These are phyloP conservation scores for Chorisops tibialis DNA, from an alignment of 2,888 invertebrate species.

Conservation along the genomic window DNA sequence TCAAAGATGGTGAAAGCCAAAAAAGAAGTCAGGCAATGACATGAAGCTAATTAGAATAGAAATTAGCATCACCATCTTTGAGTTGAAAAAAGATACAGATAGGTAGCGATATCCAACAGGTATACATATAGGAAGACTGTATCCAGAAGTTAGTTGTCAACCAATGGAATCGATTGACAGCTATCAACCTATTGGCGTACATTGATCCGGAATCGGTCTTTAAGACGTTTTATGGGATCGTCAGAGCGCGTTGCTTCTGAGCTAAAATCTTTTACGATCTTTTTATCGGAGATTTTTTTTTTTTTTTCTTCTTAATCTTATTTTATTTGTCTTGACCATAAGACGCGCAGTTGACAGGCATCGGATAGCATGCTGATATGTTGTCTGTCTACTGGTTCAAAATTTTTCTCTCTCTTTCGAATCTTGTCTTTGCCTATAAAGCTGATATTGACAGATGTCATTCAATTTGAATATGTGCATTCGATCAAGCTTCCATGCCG, in stretches of 20 bases:
- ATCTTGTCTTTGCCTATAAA: constrained; percentile 13
- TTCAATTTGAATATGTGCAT: constrained; percentile 18
- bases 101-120: background rate
- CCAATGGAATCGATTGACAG: constrained; percentile 21
- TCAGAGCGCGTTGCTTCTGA: background rate
- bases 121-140: background rate
- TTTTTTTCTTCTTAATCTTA: background rate
- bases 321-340: background rate
- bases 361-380: constrained; percentile 11
- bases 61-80: constrained; percentile 21
- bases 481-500: background rate
- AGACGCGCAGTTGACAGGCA: constrained; percentile 4
- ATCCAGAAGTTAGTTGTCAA: constrained; percentile 19
- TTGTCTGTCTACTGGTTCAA: constrained; percentile 2
- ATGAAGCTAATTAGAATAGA: constrained; percentile 24
- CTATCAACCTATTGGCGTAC: constrained; percentile 10
- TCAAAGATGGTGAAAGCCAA: background rate
- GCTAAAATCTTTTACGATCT: constrained; percentile 17
- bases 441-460: constrained; percentile 16
- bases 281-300: constrained; percentile 3
- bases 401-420: constrained; percentile 4
- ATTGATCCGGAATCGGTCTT: too few relatives aligned
- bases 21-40: constrained; percentile 2
- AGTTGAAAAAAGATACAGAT: too few relatives aligned
- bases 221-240: constrained; percentile 1